These are phyloP conservation scores for Euspilapteryx auroguttella DNA, from an alignment of 2,888 invertebrate species.

Conservation along the genomic window DNA sequence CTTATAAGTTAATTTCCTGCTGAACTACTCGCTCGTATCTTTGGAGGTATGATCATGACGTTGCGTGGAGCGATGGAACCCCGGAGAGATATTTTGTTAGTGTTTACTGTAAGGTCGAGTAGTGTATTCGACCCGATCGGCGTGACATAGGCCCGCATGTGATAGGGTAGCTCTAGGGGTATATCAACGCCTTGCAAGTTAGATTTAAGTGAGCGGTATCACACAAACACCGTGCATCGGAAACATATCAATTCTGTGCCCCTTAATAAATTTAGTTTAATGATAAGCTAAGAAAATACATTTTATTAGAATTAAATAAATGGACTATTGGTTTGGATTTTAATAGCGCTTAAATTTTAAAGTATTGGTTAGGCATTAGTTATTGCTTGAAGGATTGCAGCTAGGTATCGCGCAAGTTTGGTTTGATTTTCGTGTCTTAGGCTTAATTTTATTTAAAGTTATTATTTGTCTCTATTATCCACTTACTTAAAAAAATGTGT, in stretches of 20 bases:
- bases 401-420: conserved; percentile 41
- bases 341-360: too few relatives aligned
- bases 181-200: conserved; percentile 55
- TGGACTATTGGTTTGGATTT: conserved; percentile 52
- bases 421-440: too few relatives aligned
- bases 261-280: conserved; percentile 66
- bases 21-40: too few relatives aligned
- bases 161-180: conserved; percentile 50
- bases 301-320: conserved; percentile 46
- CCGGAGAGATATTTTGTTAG: conserved; percentile 34
- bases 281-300: conserved; percentile 58
- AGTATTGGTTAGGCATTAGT: too few relatives aligned
- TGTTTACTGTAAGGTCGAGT: conserved; percentile 43
- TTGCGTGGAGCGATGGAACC: too few relatives aligned
- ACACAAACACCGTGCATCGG: conserved; percentile 72
- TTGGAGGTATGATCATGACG: too few relatives aligned
- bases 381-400: background rate
- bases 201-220: conserved; percentile 57
- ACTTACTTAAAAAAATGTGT: too few relatives aligned
- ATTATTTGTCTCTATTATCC: too few relatives aligned
- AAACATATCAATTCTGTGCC: conserved; percentile 82
- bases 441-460: too few relatives aligned
- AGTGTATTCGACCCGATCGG: conserved; percentile 30
- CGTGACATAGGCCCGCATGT: conserved; percentile 57
- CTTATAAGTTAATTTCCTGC: conserved; percentile 17